Percentiles rank a stretch among this genome's conserved stretches.
Conservation (phyloP, 2,113 vertebrate genomes). For the Macroglossus sobrinus region DNA sequence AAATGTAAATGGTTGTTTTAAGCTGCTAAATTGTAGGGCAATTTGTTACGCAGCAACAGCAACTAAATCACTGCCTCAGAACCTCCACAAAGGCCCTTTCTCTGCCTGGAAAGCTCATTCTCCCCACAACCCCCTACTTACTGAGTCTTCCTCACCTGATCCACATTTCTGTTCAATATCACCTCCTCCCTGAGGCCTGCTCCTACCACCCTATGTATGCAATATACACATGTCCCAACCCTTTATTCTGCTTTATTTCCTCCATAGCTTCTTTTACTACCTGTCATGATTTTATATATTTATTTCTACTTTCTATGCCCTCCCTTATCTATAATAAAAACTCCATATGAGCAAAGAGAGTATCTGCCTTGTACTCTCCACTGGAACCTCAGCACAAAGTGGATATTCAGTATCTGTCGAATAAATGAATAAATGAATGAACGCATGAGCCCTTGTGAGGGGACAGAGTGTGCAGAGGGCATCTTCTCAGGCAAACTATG, state of each 20-base stretch:
- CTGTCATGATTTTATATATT: neutral
- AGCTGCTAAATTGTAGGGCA: neutral
- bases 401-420: neutral
- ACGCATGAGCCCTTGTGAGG: neutral
- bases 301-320: neutral
- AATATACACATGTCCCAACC: neutral
- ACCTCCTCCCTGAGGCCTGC: neutral
- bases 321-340: neutral
- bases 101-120: neutral
- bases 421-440: neutral
- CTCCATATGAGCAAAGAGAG: neutral
- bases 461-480: neutral
- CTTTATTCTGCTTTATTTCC: neutral
- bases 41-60: neutral
- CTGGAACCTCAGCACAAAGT: neutral
- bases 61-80: neutral
- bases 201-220: neutral
- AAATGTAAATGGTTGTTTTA: neutral
- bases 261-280: neutral
- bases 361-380: neutral
- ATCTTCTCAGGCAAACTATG: neutral
- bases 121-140: too few species aligned
- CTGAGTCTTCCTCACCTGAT: accelerated
- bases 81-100: too few species aligned
- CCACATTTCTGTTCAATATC: neutral